Evolutionary conservation across 2,888 invertebrate species (phyloP), one percentile per base, ranked within the genome.

Genomic region (Callyntrura guangdongensis): DNA sequence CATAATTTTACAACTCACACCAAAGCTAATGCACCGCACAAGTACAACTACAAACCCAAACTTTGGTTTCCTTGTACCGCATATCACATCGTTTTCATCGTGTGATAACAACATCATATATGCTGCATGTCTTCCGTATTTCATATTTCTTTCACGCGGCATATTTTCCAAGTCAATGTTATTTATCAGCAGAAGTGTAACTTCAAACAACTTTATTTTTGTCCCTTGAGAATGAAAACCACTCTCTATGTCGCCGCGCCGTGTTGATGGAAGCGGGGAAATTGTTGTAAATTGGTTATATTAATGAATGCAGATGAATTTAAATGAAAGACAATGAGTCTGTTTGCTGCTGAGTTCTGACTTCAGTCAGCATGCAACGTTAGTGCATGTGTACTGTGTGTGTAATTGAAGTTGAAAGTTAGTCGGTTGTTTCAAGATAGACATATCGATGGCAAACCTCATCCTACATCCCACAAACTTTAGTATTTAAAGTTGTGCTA

Each of bases 1-100:
- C 25, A 56, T 53, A 6, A 77, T 79, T 59, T 36, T 36, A n/a
- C 22, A 22, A 6, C 8, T 59, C 59, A 25, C 22, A 64, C 22
- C 64, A 64, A 79, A 22, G 53, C 72, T 45, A 77, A 79, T 59
- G 79, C 79, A 79, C 6, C 49, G 27, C 77, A 25, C 59, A 59
- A 2, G 36, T 6, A 36, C 6, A 36, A 36, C 36, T 36, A 36
- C 36, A 36, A 4, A 36, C n/a, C n/a, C 3, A 36, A 36, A 36
- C 36, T 4, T 36, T 36, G 36, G 36, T 36, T 6, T 36, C 36
- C 36, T 36, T 36, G 3, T 36, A 36, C 36, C 36, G 6, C 36
- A 36, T 36, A 4, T 2, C 6, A 36, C 6, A 4, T 36, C 36
- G 36, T 36, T 36, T 6, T 36, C 36, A 36, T 36, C 36, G 6